Percentiles rank a stretch among this genome's conserved stretches.
Conservation (phyloP, 2,888 invertebrate species). For the Nudaria mundana region DNA sequence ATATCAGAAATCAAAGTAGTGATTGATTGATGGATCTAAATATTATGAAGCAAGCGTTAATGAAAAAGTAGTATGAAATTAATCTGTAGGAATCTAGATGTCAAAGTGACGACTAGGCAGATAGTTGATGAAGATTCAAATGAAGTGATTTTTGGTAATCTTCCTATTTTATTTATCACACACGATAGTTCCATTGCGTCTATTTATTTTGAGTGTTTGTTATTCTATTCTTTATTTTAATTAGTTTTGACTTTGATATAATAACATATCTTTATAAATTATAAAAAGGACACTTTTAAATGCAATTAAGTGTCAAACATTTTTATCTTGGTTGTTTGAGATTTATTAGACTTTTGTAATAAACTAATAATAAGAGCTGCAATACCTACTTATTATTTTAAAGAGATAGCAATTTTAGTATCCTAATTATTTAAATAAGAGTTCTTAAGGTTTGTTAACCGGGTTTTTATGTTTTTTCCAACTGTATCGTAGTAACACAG, state of each 20-base stretch:
- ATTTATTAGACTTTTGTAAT: background rate
- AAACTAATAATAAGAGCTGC: background rate
- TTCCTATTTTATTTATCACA: slow-evolving; percentile 51
- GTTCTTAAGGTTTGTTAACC: no score
- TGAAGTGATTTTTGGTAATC: no score
- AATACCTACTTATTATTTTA: background rate
- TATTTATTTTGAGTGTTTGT: slow-evolving; percentile 25
- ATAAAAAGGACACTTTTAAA: slow-evolving; percentile 29
- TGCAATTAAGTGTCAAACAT: slow-evolving; percentile 20
- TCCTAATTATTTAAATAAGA: no score
- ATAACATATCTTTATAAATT: slow-evolving; percentile 29
- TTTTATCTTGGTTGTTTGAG: slow-evolving; percentile 2
- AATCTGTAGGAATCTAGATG: no score
- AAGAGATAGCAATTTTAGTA: background rate
- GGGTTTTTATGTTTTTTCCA: no score
- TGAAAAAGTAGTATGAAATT: no score
- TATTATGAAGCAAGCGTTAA: no score
- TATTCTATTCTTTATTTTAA: slow-evolving; percentile 32
- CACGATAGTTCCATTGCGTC: slow-evolving; percentile 38
- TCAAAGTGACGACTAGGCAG: no score
- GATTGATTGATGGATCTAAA: no score
- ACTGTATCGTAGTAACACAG: no score
- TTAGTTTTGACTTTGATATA: slow-evolving; percentile 23
- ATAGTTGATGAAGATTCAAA: no score
- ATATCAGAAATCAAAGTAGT: no score